These are phyloP conservation scores for Onchidella celtica DNA, from an alignment of 2,888 invertebrate genomes.

Conservation along the genomic window DNA sequence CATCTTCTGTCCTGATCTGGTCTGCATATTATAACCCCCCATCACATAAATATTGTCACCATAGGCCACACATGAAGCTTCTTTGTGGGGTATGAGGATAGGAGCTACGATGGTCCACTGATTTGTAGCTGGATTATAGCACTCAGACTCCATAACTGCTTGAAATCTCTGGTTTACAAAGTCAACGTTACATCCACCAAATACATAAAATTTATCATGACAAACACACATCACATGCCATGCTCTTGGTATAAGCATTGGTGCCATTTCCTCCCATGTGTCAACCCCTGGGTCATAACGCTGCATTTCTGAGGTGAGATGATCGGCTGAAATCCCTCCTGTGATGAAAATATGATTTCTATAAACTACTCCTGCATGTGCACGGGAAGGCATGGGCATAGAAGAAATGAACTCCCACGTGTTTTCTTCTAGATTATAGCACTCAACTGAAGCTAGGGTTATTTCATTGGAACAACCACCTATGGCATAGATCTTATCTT, in stretches of 20 bases:
- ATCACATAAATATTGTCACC: constrained; percentile 79
- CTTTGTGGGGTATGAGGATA: constrained; percentile 80
- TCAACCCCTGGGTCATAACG: constrained; percentile 76
- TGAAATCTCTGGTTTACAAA: constrained; percentile 79
- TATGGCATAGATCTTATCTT: constrained; percentile 76
- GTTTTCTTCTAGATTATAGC: constrained; percentile 78
- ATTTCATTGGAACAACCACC: constrained; percentile 80
- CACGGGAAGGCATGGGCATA: constrained; percentile 79
- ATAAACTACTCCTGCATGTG: constrained; percentile 79
- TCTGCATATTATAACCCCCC: constrained; percentile 80
- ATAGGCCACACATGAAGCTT: constrained; percentile 80
- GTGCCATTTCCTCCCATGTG: constrained; percentile 79
- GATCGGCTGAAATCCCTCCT: constrained; percentile 80
- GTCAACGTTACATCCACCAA: constrained; percentile 80
- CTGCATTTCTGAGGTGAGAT: constrained; percentile 80
- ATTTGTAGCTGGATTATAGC: constrained; percentile 78
- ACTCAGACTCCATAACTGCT: constrained; percentile 79
- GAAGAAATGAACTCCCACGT: constrained; percentile 77
- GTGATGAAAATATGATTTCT: constrained; percentile 78
- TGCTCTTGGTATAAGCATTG: constrained; percentile 79
- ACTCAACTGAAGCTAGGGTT: constrained; percentile 77
- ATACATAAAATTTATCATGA: constrained; percentile 77
- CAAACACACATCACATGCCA: constrained; percentile 80
- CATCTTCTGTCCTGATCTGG: constrained; percentile 79
- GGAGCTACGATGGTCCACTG: constrained; percentile 80